phyloP scores from a whole-genome alignment of 2,113 vertebrate genomes.

The Oryzias woworae region DNA sequence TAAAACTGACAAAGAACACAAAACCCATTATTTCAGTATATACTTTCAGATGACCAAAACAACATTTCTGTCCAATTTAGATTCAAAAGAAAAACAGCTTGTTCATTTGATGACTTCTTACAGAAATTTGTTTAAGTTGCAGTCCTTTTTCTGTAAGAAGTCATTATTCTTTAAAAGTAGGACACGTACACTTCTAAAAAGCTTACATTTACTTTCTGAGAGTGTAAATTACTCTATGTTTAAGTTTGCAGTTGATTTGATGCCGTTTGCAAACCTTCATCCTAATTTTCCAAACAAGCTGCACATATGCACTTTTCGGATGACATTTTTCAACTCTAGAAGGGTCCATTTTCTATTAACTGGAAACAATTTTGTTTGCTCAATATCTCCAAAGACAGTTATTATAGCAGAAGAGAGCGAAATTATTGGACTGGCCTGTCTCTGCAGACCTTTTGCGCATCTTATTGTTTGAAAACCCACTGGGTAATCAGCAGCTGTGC shows the following conservation, averaged over 20 bases:
- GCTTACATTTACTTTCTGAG: no score
- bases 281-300: slow-evolving; percentile 14
- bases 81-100: no score
- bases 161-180: no score
- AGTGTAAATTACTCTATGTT: no score
- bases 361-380: slow-evolving; percentile 36
- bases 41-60: no score
- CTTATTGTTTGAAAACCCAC: slow-evolving; percentile 28
- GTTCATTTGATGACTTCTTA: no score
- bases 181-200: no score
- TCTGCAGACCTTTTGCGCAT: background rate
- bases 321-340: background rate
- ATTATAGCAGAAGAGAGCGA: slow-evolving; percentile 30
- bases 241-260: background rate
- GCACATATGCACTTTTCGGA: background rate
- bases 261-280: background rate
- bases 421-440: slow-evolving; percentile 15
- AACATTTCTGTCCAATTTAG: no score
- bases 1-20: no score
- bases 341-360: slow-evolving; percentile 23
- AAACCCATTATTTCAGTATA: no score
- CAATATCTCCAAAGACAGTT: slow-evolving; percentile 19
- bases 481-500: slow-evolving; percentile 35
- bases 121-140: no score
- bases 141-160: no score